Evolutionary conservation across 2,113 vertebrate species (phyloP).

Genomic region (Sterrhoptilus dennistouni): DNA sequence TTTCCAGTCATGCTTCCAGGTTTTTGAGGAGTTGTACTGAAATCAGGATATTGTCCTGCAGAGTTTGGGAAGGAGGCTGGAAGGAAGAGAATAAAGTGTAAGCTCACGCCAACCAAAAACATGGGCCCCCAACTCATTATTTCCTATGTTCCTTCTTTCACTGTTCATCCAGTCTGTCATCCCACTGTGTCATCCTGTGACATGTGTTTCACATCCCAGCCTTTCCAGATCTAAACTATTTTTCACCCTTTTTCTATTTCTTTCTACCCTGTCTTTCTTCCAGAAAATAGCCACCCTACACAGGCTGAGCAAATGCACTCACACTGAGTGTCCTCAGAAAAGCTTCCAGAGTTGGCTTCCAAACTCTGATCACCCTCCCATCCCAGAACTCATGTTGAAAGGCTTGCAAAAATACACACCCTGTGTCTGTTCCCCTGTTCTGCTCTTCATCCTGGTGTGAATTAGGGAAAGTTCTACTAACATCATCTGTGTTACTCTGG

Average conservation of each 20-base stretch:
- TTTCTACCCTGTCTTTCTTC: constrained; percentile 7
- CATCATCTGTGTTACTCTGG: neutral
- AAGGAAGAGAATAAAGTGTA: constrained; percentile 47
- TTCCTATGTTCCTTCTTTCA: constrained; percentile 32
- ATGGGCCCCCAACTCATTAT: constrained; percentile 32
- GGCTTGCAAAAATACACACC: constrained; percentile 2
- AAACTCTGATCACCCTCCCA: neutral
- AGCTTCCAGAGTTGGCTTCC: constrained; percentile 13
- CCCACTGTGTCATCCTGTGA: constrained; percentile 22
- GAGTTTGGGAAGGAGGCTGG: constrained; percentile 53
- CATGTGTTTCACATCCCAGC: constrained; percentile 36
- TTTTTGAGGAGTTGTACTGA: constrained; percentile 60
- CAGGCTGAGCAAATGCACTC: neutral
- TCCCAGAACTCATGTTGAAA: constrained; percentile 26
- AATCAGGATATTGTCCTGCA: constrained; percentile 63
- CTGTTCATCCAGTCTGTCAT: constrained; percentile 12
- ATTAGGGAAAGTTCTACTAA: constrained; percentile 26
- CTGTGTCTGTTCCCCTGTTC: neutral
- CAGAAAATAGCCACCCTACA: constrained; percentile 30
- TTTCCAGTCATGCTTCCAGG: constrained; percentile 64
- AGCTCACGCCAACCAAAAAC: constrained; percentile 15
- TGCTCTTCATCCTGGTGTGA: constrained; percentile 18
- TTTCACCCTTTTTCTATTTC: constrained; percentile 12
- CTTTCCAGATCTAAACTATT: constrained; percentile 19
- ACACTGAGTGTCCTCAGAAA: constrained; percentile 27